Conservation (phyloP, 2,797 vertebrate genomes). For the Sebastes elongatus region DNA sequence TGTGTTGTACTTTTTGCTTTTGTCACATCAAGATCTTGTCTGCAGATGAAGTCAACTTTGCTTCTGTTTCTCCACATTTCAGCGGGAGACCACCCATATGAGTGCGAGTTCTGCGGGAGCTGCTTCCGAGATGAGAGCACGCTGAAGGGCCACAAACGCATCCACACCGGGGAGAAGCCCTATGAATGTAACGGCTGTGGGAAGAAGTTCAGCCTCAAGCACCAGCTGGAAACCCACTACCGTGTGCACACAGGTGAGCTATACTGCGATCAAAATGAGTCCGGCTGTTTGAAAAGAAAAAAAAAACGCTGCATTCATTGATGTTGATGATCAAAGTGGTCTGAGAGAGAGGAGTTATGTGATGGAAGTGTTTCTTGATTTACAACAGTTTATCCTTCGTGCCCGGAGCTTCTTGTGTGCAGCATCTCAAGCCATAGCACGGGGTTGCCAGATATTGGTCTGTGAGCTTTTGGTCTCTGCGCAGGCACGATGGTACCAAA, state of each 20-base stretch:
- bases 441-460: background rate
- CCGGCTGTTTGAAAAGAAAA: background rate
- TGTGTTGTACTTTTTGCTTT: too few relatives aligned
- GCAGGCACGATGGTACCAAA: background rate
- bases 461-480: background rate
- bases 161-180: slow-evolving; percentile 98
- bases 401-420: background rate
- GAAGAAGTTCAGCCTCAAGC: slow-evolving; percentile 99
- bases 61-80: background rate
- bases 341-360: background rate
- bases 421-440: background rate
- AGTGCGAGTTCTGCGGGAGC: slow-evolving; percentile 98
- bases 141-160: slow-evolving; percentile 97
- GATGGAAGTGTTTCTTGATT: background rate
- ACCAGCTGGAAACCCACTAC: slow-evolving; percentile 99
- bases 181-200: slow-evolving; percentile 98
- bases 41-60: background rate
- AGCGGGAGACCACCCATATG: slow-evolving; percentile 94
- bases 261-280: background rate
- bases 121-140: slow-evolving; percentile 98
- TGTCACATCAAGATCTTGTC: background rate
- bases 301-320: background rate
- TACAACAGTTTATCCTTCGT: background rate
- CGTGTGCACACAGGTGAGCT: slow-evolving; percentile 94
- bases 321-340: background rate